Conservation (phyloP, 2,797 vertebrate species). For the Microchirus variegatus region DNA sequence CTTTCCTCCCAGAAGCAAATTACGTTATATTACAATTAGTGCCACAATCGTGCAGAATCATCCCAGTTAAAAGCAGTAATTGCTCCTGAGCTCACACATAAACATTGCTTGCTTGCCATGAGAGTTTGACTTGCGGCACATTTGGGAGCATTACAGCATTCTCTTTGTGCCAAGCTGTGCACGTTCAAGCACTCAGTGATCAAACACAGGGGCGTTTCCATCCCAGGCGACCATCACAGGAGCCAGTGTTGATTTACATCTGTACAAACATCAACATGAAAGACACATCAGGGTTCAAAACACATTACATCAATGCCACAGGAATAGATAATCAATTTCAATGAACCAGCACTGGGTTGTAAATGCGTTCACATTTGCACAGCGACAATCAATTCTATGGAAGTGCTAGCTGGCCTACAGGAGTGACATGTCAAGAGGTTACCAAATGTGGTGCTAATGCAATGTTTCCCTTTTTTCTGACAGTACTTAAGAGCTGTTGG, state of each 20-base stretch:
- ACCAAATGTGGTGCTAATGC: constrained; percentile 10
- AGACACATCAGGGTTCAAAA: constrained; percentile 39
- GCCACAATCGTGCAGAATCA: constrained; percentile 37
- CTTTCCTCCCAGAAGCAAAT: constrained; percentile 42
- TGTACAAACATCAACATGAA: constrained; percentile 13
- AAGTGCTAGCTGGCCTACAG: constrained; percentile 28
- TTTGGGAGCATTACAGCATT: constrained; percentile 26
- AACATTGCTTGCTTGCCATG: constrained; percentile 10
- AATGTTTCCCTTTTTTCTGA: not conserved
- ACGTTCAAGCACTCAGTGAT: constrained; percentile 27
- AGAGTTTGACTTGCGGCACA: constrained; percentile 21
- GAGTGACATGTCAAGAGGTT: constrained; percentile 14
- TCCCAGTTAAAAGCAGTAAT: constrained; percentile 45
- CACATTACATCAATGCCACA: constrained; percentile 47
- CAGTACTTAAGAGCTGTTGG: not conserved
- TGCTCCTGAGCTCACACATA: constrained; percentile 34
- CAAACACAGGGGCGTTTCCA: constrained; percentile 33
- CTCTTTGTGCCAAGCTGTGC: constrained; percentile 30
- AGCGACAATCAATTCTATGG: constrained; percentile 52
- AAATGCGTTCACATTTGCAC: constrained; percentile 51
- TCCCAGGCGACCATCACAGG: not conserved
- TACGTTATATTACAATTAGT: constrained; percentile 44
- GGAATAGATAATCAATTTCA: constrained; percentile 65
- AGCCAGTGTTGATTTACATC: constrained; percentile 19
- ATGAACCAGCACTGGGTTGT: constrained; percentile 52